Evolutionary conservation across 2,113 vertebrate genomes (phyloP).

Genomic region (Corythornis madagascariensis): DNA sequence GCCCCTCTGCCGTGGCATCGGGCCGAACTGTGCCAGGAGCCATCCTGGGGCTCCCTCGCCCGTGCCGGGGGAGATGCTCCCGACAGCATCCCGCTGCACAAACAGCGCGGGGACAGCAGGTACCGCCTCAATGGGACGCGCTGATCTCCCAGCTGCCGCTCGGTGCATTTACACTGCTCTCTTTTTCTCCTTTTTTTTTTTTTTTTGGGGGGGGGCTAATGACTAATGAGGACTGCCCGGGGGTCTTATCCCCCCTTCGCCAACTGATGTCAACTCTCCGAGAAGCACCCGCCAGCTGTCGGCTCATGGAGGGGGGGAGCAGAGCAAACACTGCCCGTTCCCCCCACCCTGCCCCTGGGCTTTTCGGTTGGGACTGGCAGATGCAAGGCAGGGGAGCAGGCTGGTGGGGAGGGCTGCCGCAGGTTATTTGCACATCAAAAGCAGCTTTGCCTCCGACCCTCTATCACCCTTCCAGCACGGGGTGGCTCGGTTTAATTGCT

Average conservation of each 20-base stretch:
- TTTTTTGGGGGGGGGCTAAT: not conserved
- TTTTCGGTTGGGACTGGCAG: not conserved
- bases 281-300: conserved; percentile 52
- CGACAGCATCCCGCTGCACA: not conserved
- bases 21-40: not conserved
- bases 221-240: conserved; percentile 47
- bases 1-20: not conserved
- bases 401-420: not conserved
- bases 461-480: not conserved
- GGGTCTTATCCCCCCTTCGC: not conserved
- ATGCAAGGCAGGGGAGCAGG: conserved; percentile 26
- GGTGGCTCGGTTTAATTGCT: not conserved
- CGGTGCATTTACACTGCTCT: not conserved
- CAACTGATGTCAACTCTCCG: not conserved
- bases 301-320: not conserved
- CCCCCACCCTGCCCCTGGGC: not conserved
- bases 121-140: not conserved
- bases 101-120: conserved; percentile 23
- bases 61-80: not conserved
- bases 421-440: conserved; percentile 59
- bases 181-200: not conserved
- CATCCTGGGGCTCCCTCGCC: not conserved
- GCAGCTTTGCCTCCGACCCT: not conserved
- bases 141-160: conserved; percentile 56
- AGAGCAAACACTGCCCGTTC: not conserved